Conservation (phyloP, 2,797 vertebrate genomes). For the Otolemur crassicaudatus region DNA sequence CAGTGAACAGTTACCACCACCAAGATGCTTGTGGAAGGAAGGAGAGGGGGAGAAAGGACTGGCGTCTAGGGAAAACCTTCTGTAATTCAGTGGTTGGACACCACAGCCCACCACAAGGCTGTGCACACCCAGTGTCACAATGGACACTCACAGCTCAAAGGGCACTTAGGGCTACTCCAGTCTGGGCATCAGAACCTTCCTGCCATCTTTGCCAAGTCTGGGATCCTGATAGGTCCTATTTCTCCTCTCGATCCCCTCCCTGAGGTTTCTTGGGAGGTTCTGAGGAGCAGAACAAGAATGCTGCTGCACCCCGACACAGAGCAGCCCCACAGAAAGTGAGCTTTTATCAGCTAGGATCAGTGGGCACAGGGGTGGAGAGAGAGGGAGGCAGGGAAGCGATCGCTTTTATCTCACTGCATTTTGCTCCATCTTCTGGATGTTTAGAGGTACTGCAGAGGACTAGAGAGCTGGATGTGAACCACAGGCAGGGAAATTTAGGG, state of each 20-base stretch:
- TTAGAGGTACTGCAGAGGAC: neutral
- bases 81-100: neutral
- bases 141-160: neutral
- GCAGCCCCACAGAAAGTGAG: too few relatives aligned
- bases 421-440: neutral
- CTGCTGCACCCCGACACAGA: neutral
- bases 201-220: neutral
- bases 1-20: neutral
- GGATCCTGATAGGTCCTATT: fast-evolving
- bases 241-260: neutral
- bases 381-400: neutral
- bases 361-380: neutral
- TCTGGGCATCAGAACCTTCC: neutral
- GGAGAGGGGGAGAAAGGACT: neutral
- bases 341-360: neutral
- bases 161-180: neutral
- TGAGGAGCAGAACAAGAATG: neutral
- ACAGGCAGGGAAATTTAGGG: neutral
- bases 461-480: fast-evolving
- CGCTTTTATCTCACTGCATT: neutral
- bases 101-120: too few relatives aligned
- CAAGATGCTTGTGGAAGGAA: neutral
- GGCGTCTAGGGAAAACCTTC: neutral
- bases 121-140: neutral
- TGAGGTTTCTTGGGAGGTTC: neutral